phyloP scores from a whole-genome alignment of 2,888 invertebrate species.

The Fragum fragum region DNA sequence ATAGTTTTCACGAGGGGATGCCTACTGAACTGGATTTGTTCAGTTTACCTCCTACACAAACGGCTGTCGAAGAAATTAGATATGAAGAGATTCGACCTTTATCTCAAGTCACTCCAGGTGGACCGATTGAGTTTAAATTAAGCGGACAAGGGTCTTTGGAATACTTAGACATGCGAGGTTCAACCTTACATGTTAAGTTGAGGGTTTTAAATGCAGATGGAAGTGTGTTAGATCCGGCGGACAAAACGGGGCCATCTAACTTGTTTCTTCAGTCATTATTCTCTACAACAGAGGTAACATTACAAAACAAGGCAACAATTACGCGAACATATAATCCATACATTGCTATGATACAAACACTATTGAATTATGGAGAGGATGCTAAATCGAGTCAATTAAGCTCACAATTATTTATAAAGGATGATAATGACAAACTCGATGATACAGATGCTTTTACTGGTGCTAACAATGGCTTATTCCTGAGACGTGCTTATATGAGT shows the following conservation, averaged over 20 bases:
- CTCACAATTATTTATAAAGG: slow-evolving; percentile 25
- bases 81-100: slow-evolving; percentile 32
- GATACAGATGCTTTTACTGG: slow-evolving; percentile 20
- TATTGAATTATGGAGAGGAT: too few species aligned
- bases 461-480: slow-evolving; percentile 17
- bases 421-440: slow-evolving; percentile 15
- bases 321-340: too few species aligned
- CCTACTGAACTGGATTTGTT: slow-evolving; percentile 29
- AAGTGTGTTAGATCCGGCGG: neutral
- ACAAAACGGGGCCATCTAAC: too few species aligned
- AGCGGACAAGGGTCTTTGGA: slow-evolving; percentile 21
- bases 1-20: slow-evolving; percentile 30
- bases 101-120: slow-evolving; percentile 31
- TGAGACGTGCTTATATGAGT: slow-evolving; percentile 10
- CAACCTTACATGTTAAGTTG: slow-evolving; percentile 30
- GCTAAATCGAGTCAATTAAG: slow-evolving; percentile 17
- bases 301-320: too few species aligned
- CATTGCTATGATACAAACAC: too few species aligned
- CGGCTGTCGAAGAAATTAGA: slow-evolving; percentile 24
- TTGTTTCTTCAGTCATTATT: too few species aligned
- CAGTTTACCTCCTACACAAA: slow-evolving; percentile 37
- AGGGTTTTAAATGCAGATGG: slow-evolving; percentile 34
- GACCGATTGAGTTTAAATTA: slow-evolving; percentile 32
- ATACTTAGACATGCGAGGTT: slow-evolving; percentile 34
- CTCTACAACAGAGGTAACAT: too few species aligned